Percentiles rank a stretch among this genome's conserved stretches.
Evolutionary conservation across 2,113 vertebrate genomes (phyloP).

Genomic region (Leptosomus discolor): DNA sequence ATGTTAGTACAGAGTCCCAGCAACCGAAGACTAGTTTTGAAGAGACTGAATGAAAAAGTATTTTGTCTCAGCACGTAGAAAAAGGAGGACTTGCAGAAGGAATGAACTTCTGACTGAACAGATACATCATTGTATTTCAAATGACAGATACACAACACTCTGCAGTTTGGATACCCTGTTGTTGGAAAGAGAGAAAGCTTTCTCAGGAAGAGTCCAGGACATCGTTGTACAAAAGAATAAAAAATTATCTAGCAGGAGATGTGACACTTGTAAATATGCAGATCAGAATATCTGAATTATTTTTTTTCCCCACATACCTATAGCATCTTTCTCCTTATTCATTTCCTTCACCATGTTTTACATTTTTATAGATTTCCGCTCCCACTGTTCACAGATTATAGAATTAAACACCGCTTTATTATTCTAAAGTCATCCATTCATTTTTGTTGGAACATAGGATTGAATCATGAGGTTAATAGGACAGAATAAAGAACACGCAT

Average conservation of each 20-base stretch:
- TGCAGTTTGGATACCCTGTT: neutral
- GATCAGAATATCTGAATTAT: neutral
- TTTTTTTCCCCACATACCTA: neutral
- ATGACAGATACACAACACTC: neutral
- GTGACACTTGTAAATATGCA: neutral
- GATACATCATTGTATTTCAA: neutral
- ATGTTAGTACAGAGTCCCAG: neutral
- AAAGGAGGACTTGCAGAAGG: neutral
- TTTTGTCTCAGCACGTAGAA: neutral
- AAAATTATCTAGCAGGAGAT: neutral
- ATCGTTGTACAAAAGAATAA: neutral
- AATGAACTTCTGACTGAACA: neutral
- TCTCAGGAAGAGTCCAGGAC: neutral
- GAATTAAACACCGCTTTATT: neutral
- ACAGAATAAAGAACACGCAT: neutral
- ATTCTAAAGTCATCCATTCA: neutral
- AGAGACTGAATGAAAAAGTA: neutral
- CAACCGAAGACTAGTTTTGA: neutral
- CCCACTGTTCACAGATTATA: neutral
- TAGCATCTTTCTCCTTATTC: neutral
- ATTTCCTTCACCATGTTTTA: accelerated
- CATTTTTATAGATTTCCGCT: neutral
- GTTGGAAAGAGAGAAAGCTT: neutral
- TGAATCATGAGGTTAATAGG: neutral
- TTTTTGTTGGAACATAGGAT: neutral